Evolutionary conservation across 1,140 invertebrate species (phyloP).

Genomic region (Drosophila arizonae): DNA sequence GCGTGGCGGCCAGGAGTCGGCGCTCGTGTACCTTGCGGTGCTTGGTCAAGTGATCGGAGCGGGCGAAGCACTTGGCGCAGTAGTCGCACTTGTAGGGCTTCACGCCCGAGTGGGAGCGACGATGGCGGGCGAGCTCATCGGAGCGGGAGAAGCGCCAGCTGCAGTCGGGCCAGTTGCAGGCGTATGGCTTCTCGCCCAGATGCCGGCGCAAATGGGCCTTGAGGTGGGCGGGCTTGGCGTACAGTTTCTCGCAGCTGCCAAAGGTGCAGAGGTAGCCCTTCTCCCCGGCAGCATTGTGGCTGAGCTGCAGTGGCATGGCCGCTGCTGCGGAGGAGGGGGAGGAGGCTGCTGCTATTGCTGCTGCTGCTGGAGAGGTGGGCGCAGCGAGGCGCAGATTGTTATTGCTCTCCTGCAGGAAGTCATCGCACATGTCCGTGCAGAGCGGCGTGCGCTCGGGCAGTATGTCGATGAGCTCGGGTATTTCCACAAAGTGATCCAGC

Average conservation of each 20-base stretch:
- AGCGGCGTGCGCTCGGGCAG: constrained; percentile 82
- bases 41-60: constrained; percentile 95
- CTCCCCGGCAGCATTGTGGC: constrained; percentile 66
- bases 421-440: constrained; percentile 83
- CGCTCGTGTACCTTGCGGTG: constrained; percentile 93
- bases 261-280: constrained; percentile 85
- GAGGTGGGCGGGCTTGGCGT: constrained; percentile 96
- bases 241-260: constrained; percentile 87
- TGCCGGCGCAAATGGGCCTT: constrained; percentile 96
- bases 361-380: neutral
- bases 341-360: neutral
- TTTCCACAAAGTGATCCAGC: constrained; percentile 75
- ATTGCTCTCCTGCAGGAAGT: constrained; percentile 82
- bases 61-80: constrained; percentile 93
- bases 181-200: constrained; percentile 97
- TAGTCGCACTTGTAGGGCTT: constrained; percentile 94
- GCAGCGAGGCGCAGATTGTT: constrained; percentile 58
- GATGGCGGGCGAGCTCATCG: constrained; percentile 90
- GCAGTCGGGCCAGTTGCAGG: constrained; percentile 95
- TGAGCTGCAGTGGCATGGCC: constrained; percentile 13
- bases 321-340: neutral
- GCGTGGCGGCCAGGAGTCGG: constrained; percentile 83
- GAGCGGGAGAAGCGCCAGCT: constrained; percentile 96
- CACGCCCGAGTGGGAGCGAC: constrained; percentile 86
- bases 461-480: constrained; percentile 76